Evolutionary conservation across 2,113 vertebrate species (phyloP).

Genomic region (Orycteropus afer): DNA sequence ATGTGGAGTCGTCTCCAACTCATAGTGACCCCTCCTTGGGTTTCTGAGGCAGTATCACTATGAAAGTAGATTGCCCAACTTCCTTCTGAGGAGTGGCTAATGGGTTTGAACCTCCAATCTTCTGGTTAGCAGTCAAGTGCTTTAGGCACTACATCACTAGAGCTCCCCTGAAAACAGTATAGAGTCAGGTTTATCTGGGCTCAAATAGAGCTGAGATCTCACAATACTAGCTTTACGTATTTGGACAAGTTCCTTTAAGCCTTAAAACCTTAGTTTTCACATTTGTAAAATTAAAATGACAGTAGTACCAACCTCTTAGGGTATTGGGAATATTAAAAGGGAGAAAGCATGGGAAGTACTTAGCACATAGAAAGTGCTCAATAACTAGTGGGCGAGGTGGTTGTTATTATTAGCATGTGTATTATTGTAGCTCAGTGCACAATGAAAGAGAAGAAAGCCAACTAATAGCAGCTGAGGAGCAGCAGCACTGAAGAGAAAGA

Average conservation of each 20-base stretch:
- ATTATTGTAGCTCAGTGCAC: not conserved
- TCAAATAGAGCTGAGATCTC: not conserved
- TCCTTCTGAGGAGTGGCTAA: too few species aligned
- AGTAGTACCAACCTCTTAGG: not conserved
- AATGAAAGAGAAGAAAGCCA: not conserved
- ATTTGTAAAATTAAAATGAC: not conserved
- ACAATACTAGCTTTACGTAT: not conserved
- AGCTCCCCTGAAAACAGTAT: too few species aligned
- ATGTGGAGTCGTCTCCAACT: too few species aligned
- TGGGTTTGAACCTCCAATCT: too few species aligned
- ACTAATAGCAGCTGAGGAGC: not conserved
- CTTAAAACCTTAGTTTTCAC: not conserved
- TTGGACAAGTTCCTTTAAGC: not conserved
- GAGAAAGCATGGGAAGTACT: not conserved
- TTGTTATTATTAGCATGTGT: not conserved
- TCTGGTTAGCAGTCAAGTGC: too few species aligned
- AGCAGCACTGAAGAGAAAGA: not conserved
- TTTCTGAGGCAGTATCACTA: too few species aligned
- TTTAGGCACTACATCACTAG: too few species aligned
- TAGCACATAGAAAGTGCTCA: not conserved
- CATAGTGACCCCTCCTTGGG: too few species aligned
- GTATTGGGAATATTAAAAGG: not conserved
- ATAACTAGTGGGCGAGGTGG: accelerated
- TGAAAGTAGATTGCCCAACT: too few species aligned
- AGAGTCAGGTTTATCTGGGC: too few species aligned